Percentiles rank a stretch among this genome's conserved stretches.
Conservation (phyloP, 2,888 invertebrate genomes). For the Digitonthophagus gazella region DNA sequence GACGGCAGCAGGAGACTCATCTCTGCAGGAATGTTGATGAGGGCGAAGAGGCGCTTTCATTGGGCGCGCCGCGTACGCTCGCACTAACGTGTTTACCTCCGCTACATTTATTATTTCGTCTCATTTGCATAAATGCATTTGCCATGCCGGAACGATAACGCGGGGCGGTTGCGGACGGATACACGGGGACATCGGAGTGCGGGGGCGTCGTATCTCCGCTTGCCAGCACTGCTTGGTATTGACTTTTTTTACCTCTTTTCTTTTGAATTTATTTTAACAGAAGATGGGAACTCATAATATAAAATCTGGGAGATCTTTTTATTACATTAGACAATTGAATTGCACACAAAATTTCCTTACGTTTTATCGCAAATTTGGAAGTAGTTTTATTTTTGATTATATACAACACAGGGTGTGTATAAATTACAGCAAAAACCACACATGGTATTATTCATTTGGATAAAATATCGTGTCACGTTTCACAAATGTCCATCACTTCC, state of each 20-base stretch:
- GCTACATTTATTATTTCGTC: conserved; percentile 35
- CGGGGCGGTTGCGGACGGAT: neutral
- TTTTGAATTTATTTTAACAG: neutral
- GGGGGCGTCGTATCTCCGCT: neutral
- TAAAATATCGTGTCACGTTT: too few relatives aligned
- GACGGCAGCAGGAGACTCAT: conserved; percentile 31
- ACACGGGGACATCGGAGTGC: neutral
- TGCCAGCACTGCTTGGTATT: neutral
- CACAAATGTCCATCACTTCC: too few relatives aligned
- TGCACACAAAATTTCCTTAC: too few relatives aligned
- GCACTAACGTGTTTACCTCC: conserved; percentile 36
- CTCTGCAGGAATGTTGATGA: conserved; percentile 35
- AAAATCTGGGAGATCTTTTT: too few relatives aligned
- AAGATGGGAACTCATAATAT: neutral
- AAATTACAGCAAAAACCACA: too few relatives aligned
- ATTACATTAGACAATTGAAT: too few relatives aligned
- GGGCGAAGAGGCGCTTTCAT: conserved; percentile 25
- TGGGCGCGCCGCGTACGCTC: conserved; percentile 31
- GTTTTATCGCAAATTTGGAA: too few relatives aligned
- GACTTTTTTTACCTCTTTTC: conserved; percentile 2
- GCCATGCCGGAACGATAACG: conserved; percentile 26
- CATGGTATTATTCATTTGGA: too few relatives aligned
- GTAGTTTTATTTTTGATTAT: too few relatives aligned
- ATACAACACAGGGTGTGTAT: too few relatives aligned
- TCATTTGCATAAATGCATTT: conserved; percentile 33